Conservation (phyloP, 2,797 vertebrate species). For the Amblyraja radiata region DNA sequence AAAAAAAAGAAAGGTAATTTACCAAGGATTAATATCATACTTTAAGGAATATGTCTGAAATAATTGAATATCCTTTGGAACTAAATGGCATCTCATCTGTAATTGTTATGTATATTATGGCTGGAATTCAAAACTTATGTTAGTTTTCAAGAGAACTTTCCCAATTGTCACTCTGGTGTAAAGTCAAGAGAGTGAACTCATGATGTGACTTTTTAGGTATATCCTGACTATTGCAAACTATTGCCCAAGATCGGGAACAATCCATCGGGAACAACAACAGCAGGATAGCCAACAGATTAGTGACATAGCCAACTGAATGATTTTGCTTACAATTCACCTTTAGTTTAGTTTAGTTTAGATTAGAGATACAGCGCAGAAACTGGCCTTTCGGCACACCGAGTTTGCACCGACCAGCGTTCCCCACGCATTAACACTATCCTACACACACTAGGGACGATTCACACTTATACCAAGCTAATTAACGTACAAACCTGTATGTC, state of each 20-base stretch:
- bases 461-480: too few relatives aligned
- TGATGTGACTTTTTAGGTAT: not conserved
- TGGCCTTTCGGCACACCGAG: too few relatives aligned
- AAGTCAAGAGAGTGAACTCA: not conserved
- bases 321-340: not conserved
- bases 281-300: not conserved
- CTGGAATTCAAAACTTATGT: not conserved
- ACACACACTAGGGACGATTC: too few relatives aligned
- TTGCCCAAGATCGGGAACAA: not conserved
- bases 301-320: not conserved
- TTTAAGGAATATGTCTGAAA: not conserved
- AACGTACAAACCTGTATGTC: too few relatives aligned
- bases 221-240: not conserved
- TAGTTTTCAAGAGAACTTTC: not conserved
- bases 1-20: not conserved
- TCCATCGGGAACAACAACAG: too few relatives aligned
- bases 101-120: not conserved
- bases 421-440: too few relatives aligned
- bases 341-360: not conserved
- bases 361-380: too few relatives aligned
- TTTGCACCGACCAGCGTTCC: too few relatives aligned
- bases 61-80: not conserved
- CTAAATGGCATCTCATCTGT: too few relatives aligned
- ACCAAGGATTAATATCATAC: not conserved
- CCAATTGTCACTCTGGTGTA: not conserved